Evolutionary conservation across 2,113 vertebrate species (phyloP), one percentile per base, ranked within the genome.

Genomic region (Trogon melanurus): DNA sequence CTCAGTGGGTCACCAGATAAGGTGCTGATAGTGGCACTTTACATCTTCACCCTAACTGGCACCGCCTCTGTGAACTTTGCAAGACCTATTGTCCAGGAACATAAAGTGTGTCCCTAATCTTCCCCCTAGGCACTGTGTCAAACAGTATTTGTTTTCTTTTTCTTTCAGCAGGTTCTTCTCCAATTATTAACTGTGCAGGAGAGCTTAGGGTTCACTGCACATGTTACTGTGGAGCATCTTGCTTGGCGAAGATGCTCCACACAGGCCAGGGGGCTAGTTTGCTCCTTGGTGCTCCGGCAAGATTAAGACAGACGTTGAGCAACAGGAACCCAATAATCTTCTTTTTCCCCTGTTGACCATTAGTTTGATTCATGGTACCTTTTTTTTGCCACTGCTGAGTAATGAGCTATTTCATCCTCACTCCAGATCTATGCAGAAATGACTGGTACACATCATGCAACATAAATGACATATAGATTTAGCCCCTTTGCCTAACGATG

Each of bases 361-460:
- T 95, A 83, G 53, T 92, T 94, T 95, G 89, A 95, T 94, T 96
- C 89, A 88, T 60, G 47, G 69, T 76, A 79, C 70, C 86, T 97
- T 94, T 93, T 92, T 41, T 93, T 92, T 65, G 82, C 58, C 64
- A 17, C 38, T 67, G 69, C 36, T 86, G 75, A 93, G 56, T 88
- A 94, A 90, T 71, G 34, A 90, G 53, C 61, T 81, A 73, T 86
- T 93, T 75, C 61, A 57, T 93, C 72, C 67, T 80, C 20, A 7
- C 48, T 88, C 70, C 38, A 75, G 82, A 67, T 71, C 90, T 66
- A 48, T 57, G 80, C 54, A 94, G 89, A 86, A 73, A 70, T 67
- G 75, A 86, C 20, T 56, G 67, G 67, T 82, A 81, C 75, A 38
- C 21, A 80, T 74, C 72, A 65, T 1, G 16, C 29, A 34, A 21